Evolutionary conservation across 2,888 invertebrate genomes (phyloP).

Genomic region (Brachyopa scutellaris): DNA sequence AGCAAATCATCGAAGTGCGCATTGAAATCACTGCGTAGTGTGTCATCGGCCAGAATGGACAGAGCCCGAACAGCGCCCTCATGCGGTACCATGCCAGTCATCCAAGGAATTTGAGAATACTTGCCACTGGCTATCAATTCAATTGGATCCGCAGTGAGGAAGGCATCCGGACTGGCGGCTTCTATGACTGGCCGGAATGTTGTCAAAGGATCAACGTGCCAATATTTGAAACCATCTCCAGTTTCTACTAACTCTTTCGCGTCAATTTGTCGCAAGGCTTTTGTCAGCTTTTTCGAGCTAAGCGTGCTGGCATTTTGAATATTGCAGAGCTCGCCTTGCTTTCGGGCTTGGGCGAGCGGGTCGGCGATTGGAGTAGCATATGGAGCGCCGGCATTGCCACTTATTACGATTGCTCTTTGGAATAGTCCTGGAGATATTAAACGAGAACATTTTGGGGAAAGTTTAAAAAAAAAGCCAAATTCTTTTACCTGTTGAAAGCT

Average conservation of each 20-base stretch:
- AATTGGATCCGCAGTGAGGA: slow-evolving; percentile 81
- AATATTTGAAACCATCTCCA: slow-evolving; percentile 82
- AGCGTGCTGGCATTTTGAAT: slow-evolving; percentile 77
- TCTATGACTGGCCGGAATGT: slow-evolving; percentile 82
- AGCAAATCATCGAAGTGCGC: slow-evolving; percentile 77
- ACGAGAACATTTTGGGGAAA: slow-evolving; percentile 7
- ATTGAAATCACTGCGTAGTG: slow-evolving; percentile 77
- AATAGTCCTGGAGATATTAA: slow-evolving; percentile 78
- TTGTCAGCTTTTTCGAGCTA: slow-evolving; percentile 78
- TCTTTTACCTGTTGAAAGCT: slow-evolving; percentile 78
- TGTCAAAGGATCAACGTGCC: slow-evolving; percentile 83
- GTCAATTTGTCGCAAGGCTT: slow-evolving; percentile 81
- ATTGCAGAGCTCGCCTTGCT: slow-evolving; percentile 80
- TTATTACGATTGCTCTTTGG: slow-evolving; percentile 82
- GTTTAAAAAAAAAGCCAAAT: not conserved
- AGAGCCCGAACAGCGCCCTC: slow-evolving; percentile 83
- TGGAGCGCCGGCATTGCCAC: slow-evolving; percentile 82
- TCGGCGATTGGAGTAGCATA: slow-evolving; percentile 74
- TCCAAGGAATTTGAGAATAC: slow-evolving; percentile 82
- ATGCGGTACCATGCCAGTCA: slow-evolving; percentile 82
- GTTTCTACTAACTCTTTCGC: slow-evolving; percentile 80
- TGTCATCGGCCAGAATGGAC: slow-evolving; percentile 77
- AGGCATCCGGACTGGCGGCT: slow-evolving; percentile 79
- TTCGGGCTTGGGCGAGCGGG: slow-evolving; percentile 78
- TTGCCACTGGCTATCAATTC: slow-evolving; percentile 80